These are phyloP conservation scores for Gyps fulvus DNA, from an alignment of 2,113 vertebrate genomes.

Conservation along the genomic window DNA sequence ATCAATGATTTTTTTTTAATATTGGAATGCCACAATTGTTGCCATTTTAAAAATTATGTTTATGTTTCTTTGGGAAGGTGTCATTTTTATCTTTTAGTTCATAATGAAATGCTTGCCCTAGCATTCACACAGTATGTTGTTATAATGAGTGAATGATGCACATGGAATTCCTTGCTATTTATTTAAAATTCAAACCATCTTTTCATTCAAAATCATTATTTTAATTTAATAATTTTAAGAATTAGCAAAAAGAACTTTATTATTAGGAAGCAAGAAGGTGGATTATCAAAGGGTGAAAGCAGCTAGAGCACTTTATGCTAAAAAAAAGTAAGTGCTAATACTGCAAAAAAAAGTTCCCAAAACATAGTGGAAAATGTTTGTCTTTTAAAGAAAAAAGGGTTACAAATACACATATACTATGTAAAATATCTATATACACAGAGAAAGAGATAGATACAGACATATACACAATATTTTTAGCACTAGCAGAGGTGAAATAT, in stretches of 20 bases:
- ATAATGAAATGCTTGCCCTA: not conserved
- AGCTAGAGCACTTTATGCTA: not conserved
- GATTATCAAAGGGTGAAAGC: not conserved
- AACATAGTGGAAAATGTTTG: not conserved
- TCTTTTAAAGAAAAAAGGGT: not conserved
- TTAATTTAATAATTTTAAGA: not conserved
- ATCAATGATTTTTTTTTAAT: not conserved
- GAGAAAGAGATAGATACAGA: not conserved
- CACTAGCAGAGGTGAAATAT: not conserved
- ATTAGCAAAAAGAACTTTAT: not conserved
- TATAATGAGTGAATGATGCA: not conserved
- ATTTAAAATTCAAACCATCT: not conserved
- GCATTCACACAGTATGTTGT: not conserved
- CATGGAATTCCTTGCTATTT: not conserved
- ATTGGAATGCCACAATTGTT: not conserved
- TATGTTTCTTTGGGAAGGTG: not conserved
- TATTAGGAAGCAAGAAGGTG: not conserved
- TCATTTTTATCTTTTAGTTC: not conserved
- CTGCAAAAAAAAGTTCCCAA: not conserved
- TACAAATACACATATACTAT: not conserved
- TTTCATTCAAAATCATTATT: not conserved
- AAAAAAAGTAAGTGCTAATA: not conserved
- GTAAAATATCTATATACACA: not conserved
- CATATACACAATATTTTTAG: not conserved
- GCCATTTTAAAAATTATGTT: not conserved